A percentile compares a stretch with the other conserved stretches of the same genome.
phyloP scores from a whole-genome alignment of 2,797 vertebrate genomes.

The Delichon dasypus region DNA sequence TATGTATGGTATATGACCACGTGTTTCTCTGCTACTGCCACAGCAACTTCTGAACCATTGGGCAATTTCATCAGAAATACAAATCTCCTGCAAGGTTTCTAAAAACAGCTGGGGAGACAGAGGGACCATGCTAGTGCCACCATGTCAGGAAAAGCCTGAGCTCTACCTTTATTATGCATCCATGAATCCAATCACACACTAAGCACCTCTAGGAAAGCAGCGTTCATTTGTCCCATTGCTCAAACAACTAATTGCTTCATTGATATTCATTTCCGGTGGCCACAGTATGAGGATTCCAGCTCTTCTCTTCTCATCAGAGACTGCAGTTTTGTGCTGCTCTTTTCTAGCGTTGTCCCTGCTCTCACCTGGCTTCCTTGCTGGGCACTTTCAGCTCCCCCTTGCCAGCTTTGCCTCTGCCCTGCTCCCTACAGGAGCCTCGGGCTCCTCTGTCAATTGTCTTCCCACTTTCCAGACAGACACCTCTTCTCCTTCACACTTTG shows the following conservation, averaged over 20 bases:
- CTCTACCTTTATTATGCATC: not conserved
- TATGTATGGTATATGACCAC: not conserved
- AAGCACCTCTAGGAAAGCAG: not conserved
- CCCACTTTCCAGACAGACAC: not conserved
- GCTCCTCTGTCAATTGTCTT: not conserved
- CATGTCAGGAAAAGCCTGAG: not conserved
- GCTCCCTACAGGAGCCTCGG: not conserved
- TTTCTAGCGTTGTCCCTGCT: not conserved
- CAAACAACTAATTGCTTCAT: not conserved
- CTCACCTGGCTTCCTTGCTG: not conserved
- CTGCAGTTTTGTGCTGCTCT: not conserved
- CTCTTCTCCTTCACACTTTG: not conserved
- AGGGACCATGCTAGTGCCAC: not conserved
- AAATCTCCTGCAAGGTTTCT: not conserved
- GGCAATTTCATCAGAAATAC: not conserved
- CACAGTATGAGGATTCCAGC: not conserved
- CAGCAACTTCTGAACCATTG: not conserved
- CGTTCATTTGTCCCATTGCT: not conserved
- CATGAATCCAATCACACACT: not conserved
- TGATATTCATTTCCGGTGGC: slow-evolving; percentile 4
- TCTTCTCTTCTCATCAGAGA: not conserved
- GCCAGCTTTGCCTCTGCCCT: not conserved
- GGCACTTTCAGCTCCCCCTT: not conserved
- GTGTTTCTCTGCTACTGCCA: not conserved
- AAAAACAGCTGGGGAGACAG: not conserved